Base-by-base conservation (phyloP, 2,113 vertebrate species). In the Pelecanoides urinatrix region DNA sequence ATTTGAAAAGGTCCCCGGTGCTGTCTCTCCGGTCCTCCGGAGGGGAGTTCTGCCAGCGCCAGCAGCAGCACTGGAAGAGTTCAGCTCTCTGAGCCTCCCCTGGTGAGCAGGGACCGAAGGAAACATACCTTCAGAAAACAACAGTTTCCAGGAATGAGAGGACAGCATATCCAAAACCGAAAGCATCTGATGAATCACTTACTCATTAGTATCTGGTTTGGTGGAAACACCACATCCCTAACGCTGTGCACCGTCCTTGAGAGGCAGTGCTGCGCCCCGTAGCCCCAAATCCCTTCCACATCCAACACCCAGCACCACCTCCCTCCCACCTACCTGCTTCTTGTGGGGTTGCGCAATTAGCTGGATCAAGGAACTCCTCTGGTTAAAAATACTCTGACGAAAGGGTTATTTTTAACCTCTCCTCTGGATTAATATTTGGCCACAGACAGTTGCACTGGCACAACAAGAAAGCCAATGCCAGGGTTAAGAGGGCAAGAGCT, bases 1-100 rank as follows among this genome's bases (percentile, higher is more conserved):
- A 26, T 74, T 62, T 65, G 80, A 74, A 77, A 63, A 67, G 42
- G 50, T 17, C 56, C 40, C 40, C 0, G 0, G n/a, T 44, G 76
- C 66, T 55, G 2, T 18, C 53, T 79, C 27, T 36, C 59, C 7
- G 1, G 27, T 79, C 49, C 78, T 65, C 19, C 0, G 0, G 49
- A 66, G 67, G 36, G 40, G 40, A 91, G 49, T 18, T 83, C 72
- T 86, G 63, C 47, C 80, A 59, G 70, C 7, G 2, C 44, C 82
- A 68, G 80, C 71, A 52, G 75, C 55, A 70, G 73, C 42, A 10
- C 26, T 58, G 52, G 50, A 59, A 50, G 29, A 71, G 38, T 44
- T 92, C 55, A 49, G 55, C 40, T 52, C 42, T 47, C 47, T 4
- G 12, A 44, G 45, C 49, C n/a, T 86, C 23, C 26, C 17, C 27